Conservation (phyloP, 2,888 invertebrate genomes). For the Atrina japonica region DNA sequence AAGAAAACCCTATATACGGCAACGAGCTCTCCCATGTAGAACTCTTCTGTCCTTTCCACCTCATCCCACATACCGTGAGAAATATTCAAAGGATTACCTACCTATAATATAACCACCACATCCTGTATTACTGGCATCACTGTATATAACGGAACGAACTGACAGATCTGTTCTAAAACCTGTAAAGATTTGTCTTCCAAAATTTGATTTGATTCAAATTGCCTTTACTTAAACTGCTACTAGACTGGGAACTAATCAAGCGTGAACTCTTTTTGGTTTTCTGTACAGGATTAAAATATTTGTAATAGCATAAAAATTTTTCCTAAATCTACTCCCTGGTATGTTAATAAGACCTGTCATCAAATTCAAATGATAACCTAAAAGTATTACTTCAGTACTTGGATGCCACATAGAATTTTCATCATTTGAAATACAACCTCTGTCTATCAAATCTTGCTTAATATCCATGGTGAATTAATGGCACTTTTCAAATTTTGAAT, state of each 20-base stretch:
- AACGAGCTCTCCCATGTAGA: constrained; percentile 48
- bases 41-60: constrained; percentile 33
- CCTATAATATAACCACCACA: constrained; percentile 39
- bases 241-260: constrained; percentile 43
- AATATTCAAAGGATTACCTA: constrained; percentile 26
- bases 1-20: constrained; percentile 35
- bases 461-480: constrained; percentile 11
- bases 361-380: constrained; percentile 36
- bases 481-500: neutral
- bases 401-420: constrained; percentile 33
- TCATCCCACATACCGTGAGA: constrained; percentile 45
- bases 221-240: constrained; percentile 27
- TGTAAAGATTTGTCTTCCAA: constrained; percentile 24
- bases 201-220: constrained; percentile 37
- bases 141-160: constrained; percentile 28
- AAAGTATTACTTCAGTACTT: constrained; percentile 19
- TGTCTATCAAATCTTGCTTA: constrained; percentile 32
- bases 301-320: constrained; percentile 10
- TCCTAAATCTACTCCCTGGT: constrained; percentile 27
- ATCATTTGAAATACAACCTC: constrained; percentile 37
- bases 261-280: constrained; percentile 19
- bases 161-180: neutral
- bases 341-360: constrained; percentile 14
- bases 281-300: constrained; percentile 5
- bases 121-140: constrained; percentile 41